Conservation (phyloP, 2,113 vertebrate genomes). For the Crotophaga sulcirostris region DNA sequence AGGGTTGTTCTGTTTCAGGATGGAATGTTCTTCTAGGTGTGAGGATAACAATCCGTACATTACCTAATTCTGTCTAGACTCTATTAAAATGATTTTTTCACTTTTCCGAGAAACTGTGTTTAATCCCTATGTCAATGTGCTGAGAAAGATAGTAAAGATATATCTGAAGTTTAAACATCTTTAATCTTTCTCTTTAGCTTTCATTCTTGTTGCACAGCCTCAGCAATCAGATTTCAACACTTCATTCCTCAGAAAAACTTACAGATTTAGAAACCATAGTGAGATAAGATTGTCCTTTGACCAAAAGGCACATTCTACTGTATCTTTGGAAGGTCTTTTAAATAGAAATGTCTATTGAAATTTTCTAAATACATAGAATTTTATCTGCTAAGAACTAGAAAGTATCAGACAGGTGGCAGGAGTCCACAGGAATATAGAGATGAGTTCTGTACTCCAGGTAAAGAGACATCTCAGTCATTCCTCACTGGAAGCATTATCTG, state of each 20-base stretch:
- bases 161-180: slow-evolving; percentile 74
- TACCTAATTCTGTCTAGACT: slow-evolving; percentile 61
- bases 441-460: background rate
- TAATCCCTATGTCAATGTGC: slow-evolving; percentile 73
- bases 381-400: slow-evolving; percentile 48
- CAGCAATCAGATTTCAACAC: slow-evolving; percentile 72
- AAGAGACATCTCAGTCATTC: background rate
- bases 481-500: background rate
- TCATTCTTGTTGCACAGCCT: slow-evolving; percentile 70
- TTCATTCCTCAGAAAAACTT: slow-evolving; percentile 63
- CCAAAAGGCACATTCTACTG: slow-evolving; percentile 23
- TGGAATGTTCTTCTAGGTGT: slow-evolving; percentile 39
- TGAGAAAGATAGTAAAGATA: slow-evolving; percentile 73
- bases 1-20: slow-evolving; percentile 35
- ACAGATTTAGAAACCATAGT: slow-evolving; percentile 65
- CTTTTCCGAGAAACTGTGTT: slow-evolving; percentile 66
- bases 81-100: slow-evolving; percentile 65
- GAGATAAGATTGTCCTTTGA: slow-evolving; percentile 63
- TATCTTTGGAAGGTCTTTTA: slow-evolving; percentile 63
- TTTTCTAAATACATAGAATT: slow-evolving; percentile 37
- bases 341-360: slow-evolving; percentile 30
- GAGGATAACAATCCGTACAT: slow-evolving; percentile 50
- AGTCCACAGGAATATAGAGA: background rate
- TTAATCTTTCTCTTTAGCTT: slow-evolving; percentile 74
- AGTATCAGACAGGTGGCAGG: background rate